Evolutionary conservation across 2,113 vertebrate species (phyloP).

Genomic region (Poeciliopsis occidentalis): DNA sequence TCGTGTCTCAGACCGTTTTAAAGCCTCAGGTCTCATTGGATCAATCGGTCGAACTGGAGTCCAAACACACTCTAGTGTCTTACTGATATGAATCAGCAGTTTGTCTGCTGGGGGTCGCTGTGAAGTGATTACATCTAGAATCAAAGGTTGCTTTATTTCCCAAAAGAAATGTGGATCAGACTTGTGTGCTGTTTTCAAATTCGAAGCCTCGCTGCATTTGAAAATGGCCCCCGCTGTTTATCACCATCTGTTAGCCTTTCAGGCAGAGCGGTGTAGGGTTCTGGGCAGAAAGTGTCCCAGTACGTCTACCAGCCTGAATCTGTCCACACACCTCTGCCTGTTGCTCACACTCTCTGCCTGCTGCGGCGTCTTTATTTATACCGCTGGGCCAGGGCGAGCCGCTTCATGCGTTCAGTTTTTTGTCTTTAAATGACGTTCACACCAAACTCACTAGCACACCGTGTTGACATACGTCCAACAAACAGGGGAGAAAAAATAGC

Average conservation of each 20-base stretch:
- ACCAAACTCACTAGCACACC: too few species aligned
- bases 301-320: slow-evolving; percentile 1
- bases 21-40: not conserved
- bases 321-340: not conserved
- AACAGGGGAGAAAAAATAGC: too few species aligned
- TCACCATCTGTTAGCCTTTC: slow-evolving; percentile 41
- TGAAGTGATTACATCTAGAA: not conserved
- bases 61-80: too few species aligned
- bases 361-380: not conserved
- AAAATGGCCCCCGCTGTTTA: slow-evolving; percentile 28
- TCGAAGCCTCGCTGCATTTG: not conserved
- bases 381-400: too few species aligned
- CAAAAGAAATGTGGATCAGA: not conserved
- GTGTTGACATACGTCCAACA: too few species aligned
- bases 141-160: not conserved
- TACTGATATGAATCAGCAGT: not conserved
- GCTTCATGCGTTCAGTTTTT: too few species aligned
- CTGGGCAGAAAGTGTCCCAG: slow-evolving; percentile 13
- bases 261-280: not conserved
- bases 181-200: not conserved
- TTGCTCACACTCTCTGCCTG: not conserved
- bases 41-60: not conserved
- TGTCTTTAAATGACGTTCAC: too few species aligned
- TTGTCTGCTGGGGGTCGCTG: not conserved
- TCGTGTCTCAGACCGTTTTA: not conserved